Conservation (phyloP, 2,113 vertebrate genomes). For the Meleagris gallopavo region DNA sequence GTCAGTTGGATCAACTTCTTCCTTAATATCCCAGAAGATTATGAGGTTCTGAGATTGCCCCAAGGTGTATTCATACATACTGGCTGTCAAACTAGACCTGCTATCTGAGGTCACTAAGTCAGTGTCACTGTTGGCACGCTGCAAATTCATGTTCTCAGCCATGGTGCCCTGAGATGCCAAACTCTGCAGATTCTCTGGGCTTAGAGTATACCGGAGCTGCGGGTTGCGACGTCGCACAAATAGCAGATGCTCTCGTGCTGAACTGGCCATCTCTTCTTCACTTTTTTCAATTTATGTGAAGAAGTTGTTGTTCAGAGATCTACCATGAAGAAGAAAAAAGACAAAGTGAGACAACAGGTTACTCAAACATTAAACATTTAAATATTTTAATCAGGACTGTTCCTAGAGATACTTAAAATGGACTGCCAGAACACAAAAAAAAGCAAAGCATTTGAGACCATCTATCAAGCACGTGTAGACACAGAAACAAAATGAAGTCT, state of each 20-base stretch:
- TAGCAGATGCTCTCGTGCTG: conserved; percentile 89
- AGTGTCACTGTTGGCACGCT: conserved; percentile 95
- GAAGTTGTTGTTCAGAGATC: conserved; percentile 60
- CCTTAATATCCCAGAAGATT: conserved; percentile 99
- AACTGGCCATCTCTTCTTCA: conserved; percentile 80
- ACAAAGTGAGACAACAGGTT: not conserved
- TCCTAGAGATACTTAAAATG: not conserved
- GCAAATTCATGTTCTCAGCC: conserved; percentile 84
- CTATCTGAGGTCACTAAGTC: conserved; percentile 95
- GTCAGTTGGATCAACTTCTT: conserved; percentile 97
- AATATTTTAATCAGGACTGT: not conserved
- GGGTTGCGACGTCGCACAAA: conserved; percentile 91
- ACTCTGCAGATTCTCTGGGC: conserved; percentile 94
- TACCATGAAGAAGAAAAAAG: conserved; percentile 1
- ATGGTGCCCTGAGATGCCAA: conserved; percentile 85
- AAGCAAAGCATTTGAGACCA: not conserved
- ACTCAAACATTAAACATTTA: not conserved
- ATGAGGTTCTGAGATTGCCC: conserved; percentile 93
- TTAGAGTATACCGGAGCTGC: conserved; percentile 92
- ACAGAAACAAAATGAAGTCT: not conserved
- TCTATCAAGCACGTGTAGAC: not conserved
- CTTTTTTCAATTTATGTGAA: conserved; percentile 1
- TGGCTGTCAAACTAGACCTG: conserved; percentile 94
- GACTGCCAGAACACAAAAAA: not conserved
- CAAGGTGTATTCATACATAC: conserved; percentile 92